Evolutionary conservation across 2,797 vertebrate species (phyloP).

Genomic region (Lateolabrax maculatus): DNA sequence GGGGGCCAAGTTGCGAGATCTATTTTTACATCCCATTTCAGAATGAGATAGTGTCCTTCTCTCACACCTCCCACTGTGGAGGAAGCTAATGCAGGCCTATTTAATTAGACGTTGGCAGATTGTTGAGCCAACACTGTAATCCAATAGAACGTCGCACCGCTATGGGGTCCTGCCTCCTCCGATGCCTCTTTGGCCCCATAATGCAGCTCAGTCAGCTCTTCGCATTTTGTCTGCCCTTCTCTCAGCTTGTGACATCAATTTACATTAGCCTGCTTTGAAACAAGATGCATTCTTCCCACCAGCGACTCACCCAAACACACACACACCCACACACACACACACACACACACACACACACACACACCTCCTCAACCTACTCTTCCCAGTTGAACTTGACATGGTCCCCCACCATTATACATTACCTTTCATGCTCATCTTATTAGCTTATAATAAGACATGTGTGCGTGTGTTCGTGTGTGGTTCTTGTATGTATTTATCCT

Average conservation of each 20-base stretch:
- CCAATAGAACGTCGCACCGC: slow-evolving; percentile 81
- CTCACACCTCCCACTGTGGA: slow-evolving; percentile 71
- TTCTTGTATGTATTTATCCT: slow-evolving; percentile 56
- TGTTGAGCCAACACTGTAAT: slow-evolving; percentile 86
- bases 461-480: slow-evolving; percentile 21
- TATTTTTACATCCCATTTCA: slow-evolving; percentile 86
- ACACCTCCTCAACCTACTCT: slow-evolving; percentile 58
- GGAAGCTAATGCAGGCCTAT: slow-evolving; percentile 85
- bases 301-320: slow-evolving; percentile 42
- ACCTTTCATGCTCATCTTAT: slow-evolving; percentile 73
- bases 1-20: slow-evolving; percentile 75
- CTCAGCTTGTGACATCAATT: slow-evolving; percentile 82
- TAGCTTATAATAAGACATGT: slow-evolving; percentile 70
- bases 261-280: slow-evolving; percentile 80
- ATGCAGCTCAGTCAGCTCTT: slow-evolving; percentile 81
- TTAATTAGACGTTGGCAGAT: slow-evolving; percentile 87
- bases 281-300: slow-evolving; percentile 65
- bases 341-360: slow-evolving; percentile 27
- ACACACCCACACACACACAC: slow-evolving; percentile 33
- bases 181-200: slow-evolving; percentile 74
- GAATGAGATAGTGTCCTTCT: slow-evolving; percentile 83
- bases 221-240: slow-evolving; percentile 77
- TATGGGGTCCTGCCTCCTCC: slow-evolving; percentile 79
- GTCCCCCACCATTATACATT: slow-evolving; percentile 72
- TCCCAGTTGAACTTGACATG: slow-evolving; percentile 74